Percentiles rank a stretch among this genome's conserved stretches.
phyloP scores from a whole-genome alignment of 1,140 invertebrate genomes.

The Orchestia grillus region DNA sequence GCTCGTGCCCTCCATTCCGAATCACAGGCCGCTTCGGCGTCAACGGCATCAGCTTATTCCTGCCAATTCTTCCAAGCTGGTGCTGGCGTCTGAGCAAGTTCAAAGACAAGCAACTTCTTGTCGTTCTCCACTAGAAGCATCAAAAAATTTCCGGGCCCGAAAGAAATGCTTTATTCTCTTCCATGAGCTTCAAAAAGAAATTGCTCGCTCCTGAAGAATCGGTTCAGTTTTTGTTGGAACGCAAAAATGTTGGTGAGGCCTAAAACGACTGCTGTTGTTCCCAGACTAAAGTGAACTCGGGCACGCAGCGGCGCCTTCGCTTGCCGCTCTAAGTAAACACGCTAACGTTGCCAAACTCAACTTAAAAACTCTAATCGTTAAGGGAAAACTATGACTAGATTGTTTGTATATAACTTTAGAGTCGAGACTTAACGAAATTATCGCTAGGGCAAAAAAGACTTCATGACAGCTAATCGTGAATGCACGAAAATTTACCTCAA shows the following conservation, averaged over 20 bases:
- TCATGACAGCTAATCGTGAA: neutral
- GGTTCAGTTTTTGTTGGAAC: neutral
- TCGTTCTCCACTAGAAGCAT: slow-evolving; percentile 31
- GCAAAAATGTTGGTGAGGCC: slow-evolving; percentile 37
- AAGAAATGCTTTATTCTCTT: slow-evolving; percentile 51
- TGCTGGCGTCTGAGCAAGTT: slow-evolving; percentile 16
- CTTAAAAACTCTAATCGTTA: neutral
- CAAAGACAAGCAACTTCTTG: slow-evolving; percentile 55
- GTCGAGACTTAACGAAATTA: neutral
- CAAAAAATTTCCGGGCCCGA: neutral
- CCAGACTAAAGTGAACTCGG: slow-evolving; percentile 11
- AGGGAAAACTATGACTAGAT: neutral
- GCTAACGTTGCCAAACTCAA: neutral
- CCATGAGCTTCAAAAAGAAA: slow-evolving; percentile 43
- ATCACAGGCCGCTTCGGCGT: neutral
- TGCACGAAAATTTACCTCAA: neutral
- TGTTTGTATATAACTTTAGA: neutral
- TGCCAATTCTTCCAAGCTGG: slow-evolving; percentile 23
- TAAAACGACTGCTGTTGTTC: slow-evolving; percentile 26
- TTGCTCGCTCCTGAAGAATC: slow-evolving; percentile 32
- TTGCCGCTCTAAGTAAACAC: neutral
- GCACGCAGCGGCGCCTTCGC: slow-evolving; percentile 10
- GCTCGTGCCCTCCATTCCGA: neutral
- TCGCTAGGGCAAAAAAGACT: neutral
- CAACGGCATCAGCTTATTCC: slow-evolving; percentile 19